A percentile compares a stretch with the other conserved stretches of the same genome.
phyloP scores from a whole-genome alignment of 1,140 invertebrate genomes.

The Penaeus chinensis region DNA sequence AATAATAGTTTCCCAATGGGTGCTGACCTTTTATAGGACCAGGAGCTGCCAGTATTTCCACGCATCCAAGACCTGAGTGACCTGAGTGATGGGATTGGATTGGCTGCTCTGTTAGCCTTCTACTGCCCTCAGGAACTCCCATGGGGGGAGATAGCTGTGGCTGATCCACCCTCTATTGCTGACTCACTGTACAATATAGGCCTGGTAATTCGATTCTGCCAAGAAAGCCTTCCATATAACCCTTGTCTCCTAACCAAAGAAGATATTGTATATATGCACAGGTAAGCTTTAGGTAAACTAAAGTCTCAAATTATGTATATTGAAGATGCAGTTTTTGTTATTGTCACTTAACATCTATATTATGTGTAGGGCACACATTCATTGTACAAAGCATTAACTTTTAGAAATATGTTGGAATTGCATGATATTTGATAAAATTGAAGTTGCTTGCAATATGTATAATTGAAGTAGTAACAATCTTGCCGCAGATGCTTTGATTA shows the following conservation, averaged over 20 bases:
- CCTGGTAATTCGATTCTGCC: conserved; percentile 89
- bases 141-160: conserved; percentile 79
- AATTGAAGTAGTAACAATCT: no score
- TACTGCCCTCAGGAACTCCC: conserved; percentile 92
- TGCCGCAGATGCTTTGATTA: no score
- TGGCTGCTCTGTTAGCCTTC: conserved; percentile 90
- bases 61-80: conserved; percentile 77
- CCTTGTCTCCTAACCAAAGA: conserved; percentile 96
- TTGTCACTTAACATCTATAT: no score
- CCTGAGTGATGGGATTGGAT: conserved; percentile 90
- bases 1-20: not conserved
- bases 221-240: conserved; percentile 82
- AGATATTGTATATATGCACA: conserved; percentile 94
- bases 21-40: conserved; percentile 30
- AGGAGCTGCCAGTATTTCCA: conserved; percentile 68
- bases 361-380: no score
- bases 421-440: no score
- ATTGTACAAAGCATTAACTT: no score
- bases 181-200: conserved; percentile 95
- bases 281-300: conserved; percentile 72
- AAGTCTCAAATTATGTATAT: conserved; percentile 1
- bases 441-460: no score
- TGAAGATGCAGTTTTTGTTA: not conserved
- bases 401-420: no score
- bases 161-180: conserved; percentile 78